Conservation (phyloP, 2,113 vertebrate species). For the Entomyzon cyanotis region DNA sequence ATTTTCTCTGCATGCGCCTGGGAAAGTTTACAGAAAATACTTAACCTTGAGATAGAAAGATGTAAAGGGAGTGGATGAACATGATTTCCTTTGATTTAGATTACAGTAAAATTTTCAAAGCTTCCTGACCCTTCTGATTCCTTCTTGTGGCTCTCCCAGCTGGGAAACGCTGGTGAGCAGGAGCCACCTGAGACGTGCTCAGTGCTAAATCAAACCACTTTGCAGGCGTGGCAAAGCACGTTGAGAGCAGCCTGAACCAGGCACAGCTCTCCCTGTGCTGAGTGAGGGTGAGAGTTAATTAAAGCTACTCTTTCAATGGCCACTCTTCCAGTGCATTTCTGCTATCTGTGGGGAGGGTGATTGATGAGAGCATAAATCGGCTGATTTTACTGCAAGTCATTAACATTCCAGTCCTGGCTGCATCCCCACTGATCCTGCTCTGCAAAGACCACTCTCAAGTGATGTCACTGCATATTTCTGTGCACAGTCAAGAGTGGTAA, state of each 20-base stretch:
- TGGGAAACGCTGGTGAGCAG: background rate
- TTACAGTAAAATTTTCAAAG: constrained; percentile 29
- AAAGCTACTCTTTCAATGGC: background rate
- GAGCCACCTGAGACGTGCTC: background rate
- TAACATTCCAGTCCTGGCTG: background rate
- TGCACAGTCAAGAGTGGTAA: background rate
- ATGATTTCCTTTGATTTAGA: constrained; percentile 21
- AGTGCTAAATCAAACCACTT: background rate
- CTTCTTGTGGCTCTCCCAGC: background rate
- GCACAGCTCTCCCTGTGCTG: background rate
- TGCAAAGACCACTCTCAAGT: background rate
- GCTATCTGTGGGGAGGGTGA: background rate
- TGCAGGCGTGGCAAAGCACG: background rate
- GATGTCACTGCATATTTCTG: background rate
- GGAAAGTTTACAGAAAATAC: background rate
- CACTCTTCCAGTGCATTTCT: background rate
- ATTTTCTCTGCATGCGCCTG: rapidly evolving
- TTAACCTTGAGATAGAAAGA: constrained; percentile 12
- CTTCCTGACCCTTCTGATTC: constrained; percentile 8
- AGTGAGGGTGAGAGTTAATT: background rate
- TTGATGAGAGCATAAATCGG: background rate
- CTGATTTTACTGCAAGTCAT: background rate
- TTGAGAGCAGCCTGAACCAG: background rate
- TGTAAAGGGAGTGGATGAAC: background rate
- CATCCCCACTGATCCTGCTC: background rate